Conservation (phyloP, 2,888 invertebrate genomes). For the Catocala sponsa region DNA sequence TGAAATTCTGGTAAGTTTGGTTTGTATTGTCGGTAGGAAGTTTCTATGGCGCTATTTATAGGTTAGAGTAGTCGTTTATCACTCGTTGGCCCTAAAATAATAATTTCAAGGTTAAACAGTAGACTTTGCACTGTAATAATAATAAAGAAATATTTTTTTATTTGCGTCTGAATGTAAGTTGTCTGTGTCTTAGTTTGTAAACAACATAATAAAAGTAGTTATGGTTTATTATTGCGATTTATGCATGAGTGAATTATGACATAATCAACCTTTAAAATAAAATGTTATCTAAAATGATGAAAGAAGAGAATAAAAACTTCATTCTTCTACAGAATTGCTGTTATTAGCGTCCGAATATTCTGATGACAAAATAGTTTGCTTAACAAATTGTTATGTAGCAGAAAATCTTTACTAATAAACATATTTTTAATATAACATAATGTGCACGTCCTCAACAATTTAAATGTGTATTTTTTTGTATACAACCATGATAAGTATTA, state of each 20-base stretch:
- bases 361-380: too few relatives aligned
- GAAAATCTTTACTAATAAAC: too few relatives aligned
- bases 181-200: slow-evolving; percentile 3
- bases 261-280: background rate
- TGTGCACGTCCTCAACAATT: too few relatives aligned
- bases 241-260: background rate
- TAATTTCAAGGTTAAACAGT: slow-evolving; percentile 44
- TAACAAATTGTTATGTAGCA: too few relatives aligned
- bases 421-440: too few relatives aligned
- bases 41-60: slow-evolving; percentile 41
- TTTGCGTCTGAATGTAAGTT: slow-evolving; percentile 2
- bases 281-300: too few relatives aligned
- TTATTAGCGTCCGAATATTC: too few relatives aligned
- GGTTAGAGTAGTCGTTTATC: slow-evolving; percentile 26
- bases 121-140: slow-evolving; percentile 47
- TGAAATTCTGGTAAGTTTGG: slow-evolving; percentile 34
- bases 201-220: slow-evolving; percentile 1
- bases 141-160: slow-evolving; percentile 6
- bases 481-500: too few relatives aligned
- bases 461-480: too few relatives aligned
- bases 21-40: slow-evolving; percentile 17
- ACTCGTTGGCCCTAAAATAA: slow-evolving; percentile 38
- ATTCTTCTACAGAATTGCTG: too few relatives aligned
- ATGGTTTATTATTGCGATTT: too few relatives aligned
- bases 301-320: too few relatives aligned